Evolutionary conservation across 2,888 invertebrate genomes (phyloP).

Genomic region (Hypselothyrea guttata): DNA sequence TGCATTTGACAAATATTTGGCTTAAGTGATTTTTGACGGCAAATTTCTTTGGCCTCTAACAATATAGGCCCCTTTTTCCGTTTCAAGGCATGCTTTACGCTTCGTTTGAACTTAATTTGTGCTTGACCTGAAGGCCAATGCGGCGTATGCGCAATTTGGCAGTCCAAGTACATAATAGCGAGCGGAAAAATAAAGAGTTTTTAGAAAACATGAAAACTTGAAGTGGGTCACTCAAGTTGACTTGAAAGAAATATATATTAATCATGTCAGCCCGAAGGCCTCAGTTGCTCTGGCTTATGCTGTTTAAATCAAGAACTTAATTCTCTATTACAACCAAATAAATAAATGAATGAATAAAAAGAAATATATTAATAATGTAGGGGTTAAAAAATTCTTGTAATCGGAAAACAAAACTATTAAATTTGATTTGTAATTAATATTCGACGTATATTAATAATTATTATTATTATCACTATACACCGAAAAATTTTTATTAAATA

Average conservation of each 20-base stretch:
- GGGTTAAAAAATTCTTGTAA: too few relatives aligned
- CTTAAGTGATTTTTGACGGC: constrained; percentile 71
- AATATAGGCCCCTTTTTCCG: background rate
- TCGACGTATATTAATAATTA: too few relatives aligned
- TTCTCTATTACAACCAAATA: too few relatives aligned
- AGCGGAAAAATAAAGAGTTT: background rate
- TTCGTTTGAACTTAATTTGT: constrained; percentile 52
- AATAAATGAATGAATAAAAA: too few relatives aligned
- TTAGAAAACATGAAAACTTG: too few relatives aligned
- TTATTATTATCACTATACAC: too few relatives aligned
- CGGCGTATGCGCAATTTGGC: constrained; percentile 65
- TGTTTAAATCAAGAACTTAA: too few relatives aligned
- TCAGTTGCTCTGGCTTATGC: too few relatives aligned
- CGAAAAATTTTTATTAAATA: too few relatives aligned
- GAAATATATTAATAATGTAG: too few relatives aligned
- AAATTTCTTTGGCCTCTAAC: constrained; percentile 13
- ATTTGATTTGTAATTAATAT: constrained; percentile 31
- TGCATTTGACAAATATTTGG: constrained; percentile 68
- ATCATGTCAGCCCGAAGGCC: background rate
- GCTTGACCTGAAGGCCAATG: constrained; percentile 48
- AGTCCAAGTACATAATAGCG: background rate
- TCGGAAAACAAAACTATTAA: constrained; percentile 16
- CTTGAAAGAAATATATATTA: background rate
- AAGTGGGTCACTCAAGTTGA: background rate
- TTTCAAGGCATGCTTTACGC: constrained; percentile 49